Base-by-base conservation (phyloP, 2,113 vertebrate species). In the Pelobates fuscus region DNA sequence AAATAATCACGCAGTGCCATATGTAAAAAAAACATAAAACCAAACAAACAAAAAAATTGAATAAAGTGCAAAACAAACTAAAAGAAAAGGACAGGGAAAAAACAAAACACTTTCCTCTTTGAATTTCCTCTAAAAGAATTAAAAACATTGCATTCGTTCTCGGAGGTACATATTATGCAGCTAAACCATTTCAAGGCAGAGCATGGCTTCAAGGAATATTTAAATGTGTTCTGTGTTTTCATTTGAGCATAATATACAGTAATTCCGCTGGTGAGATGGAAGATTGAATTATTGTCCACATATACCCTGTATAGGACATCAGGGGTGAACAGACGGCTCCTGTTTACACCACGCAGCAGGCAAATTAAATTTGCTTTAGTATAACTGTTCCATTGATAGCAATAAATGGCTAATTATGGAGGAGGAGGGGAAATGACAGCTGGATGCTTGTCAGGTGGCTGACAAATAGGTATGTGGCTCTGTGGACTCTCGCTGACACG, bases 391-490 rank as follows among this genome's bases (percentile, higher is more conserved):
- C 59, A 41, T 8, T 44, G 67, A 80, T 32, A 78, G 71, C 2
- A 15, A 63, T 80, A 67, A 80, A 80, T 30, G 12, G 30, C 23
- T 64, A 65, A 58, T 70, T 80, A 23, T 23, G 21, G 54, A n/a
- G 68, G 64, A 74, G 52, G 52, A 23, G 52, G 21, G 25, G 70
- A 78, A 64, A 20, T 77, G 74, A 73, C 65, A 78, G 61, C 21
- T 71, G 63, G 2, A 3, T 69, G 37, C 17, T 37, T 30, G 32
- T 43, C 52, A 75, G 63, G 52, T 67, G 63, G 27, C 52, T 66
- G 55, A 55, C 52, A 55, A 3, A 58, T 11, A 26, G 46, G 20
- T 57, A 4, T 17, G 17, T 17, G 15, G 44, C 12, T 49, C 44
- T 49, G 44, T 17, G 44, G 44, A 8, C 44, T 49, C 44, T 49